Base-by-base conservation (phyloP, 2,113 vertebrate species). In the Passerina amoena region DNA sequence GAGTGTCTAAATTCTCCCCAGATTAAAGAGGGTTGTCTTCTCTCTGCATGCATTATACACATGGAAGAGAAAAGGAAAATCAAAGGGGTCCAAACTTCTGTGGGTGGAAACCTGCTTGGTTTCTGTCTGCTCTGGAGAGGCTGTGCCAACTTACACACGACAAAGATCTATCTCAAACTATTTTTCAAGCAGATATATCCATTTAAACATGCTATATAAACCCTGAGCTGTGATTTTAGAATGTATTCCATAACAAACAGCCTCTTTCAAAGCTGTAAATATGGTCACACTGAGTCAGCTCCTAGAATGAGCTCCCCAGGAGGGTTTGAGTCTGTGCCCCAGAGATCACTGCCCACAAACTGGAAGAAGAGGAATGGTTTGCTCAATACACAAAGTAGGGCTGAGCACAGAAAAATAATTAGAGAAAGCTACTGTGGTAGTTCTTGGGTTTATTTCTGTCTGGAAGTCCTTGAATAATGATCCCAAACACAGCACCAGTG, bases 381-480 rank as follows among this genome's bases (percentile, higher is more conserved):
- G 59, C 57, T 75, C 48, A 20, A 82, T 4, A 92, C 84, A 66
- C 44, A 84, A 91, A 96, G 88, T 57, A 85, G 66, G 78, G 72
- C 50, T 15, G 45, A 82, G 90, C 86, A 63, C 73, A 53, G 91
- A 91, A 94, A 84, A 97, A 97, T 91, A 94, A 97, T 94, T 81
- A 90, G 91, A 96, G 86, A 95, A 83, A 96, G 95, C 91, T 66
- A 76, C 96, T 65, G 82, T 78, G 57, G 75, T 27, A 40, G 50
- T 91, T 90, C 87, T 90, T 50, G 3, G 4, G 69, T 86, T 95
- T 28, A 51, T 88, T 96, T 97, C 95, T 96, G 94, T 69, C 94
- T 65, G 71, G 96, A 96, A 92, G 78, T 54, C 88, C 88, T 66
- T 88, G 88, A 94, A 96, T 92, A 96, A 96, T 91, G 97, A 97